Evolutionary conservation across 2,888 invertebrate species (phyloP).

Genomic region (Hypolimnas misippus): DNA sequence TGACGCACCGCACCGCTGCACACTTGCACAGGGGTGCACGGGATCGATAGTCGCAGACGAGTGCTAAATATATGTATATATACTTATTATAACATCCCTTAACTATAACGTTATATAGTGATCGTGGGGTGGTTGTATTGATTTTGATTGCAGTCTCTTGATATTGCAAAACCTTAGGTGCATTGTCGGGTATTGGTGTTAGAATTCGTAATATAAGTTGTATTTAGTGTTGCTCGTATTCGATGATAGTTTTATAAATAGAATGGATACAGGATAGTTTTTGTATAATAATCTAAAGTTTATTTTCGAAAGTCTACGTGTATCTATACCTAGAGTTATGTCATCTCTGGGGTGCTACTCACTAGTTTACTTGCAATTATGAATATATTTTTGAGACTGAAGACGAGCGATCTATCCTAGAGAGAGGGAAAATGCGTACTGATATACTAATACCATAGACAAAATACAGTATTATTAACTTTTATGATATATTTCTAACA

Average conservation of each 20-base stretch:
- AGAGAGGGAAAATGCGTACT: too few relatives aligned
- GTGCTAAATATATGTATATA: slow-evolving; percentile 17
- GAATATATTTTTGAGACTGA: too few relatives aligned
- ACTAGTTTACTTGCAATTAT: too few relatives aligned
- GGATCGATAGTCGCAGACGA: slow-evolving; percentile 50
- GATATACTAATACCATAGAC: too few relatives aligned
- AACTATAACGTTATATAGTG: slow-evolving; percentile 21
- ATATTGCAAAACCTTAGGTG: slow-evolving; percentile 8
- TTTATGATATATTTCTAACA: too few relatives aligned
- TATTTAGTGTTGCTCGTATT: background rate
- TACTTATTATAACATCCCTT: slow-evolving; percentile 19
- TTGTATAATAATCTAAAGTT: too few relatives aligned
- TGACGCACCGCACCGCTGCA: slow-evolving; percentile 40
- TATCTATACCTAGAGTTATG: too few relatives aligned
- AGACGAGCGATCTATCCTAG: too few relatives aligned
- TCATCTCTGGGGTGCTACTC: too few relatives aligned
- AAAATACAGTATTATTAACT: too few relatives aligned
- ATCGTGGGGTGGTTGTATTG: slow-evolving; percentile 28
- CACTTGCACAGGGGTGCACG: slow-evolving; percentile 44
- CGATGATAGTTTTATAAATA: background rate
- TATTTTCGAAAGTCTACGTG: too few relatives aligned
- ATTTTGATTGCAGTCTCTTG: slow-evolving; percentile 31
- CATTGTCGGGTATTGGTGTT: background rate
- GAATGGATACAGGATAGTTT: too few relatives aligned
- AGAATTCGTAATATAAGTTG: background rate